Evolutionary conservation across 2,888 invertebrate species (phyloP), one percentile per base, ranked within the genome.

Genomic region (Deilephila porcellus): DNA sequence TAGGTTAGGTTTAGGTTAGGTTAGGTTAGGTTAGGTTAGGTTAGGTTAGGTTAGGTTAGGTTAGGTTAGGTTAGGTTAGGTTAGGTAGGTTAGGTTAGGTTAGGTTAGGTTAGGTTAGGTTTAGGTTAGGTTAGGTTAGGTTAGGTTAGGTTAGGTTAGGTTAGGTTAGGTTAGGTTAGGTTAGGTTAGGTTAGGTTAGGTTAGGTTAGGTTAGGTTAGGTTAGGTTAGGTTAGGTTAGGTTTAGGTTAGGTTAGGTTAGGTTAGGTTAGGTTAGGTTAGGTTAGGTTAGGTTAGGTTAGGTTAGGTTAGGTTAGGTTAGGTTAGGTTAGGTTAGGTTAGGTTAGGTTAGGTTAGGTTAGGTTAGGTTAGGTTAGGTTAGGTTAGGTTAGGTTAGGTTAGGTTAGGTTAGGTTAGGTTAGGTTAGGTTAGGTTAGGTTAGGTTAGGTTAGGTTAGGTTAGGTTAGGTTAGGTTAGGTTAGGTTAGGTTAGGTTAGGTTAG

Each of bases 371-470:
- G 71, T 73, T 75, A 72, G 75, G 74, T 75, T 75, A 74, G 73
- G 75, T 74, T 74, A 73, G 73, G 76, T 73, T 76, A 71, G 73
- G 74, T 74, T 76, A 74, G 74, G 74, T 75, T 76, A 75, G 73
- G 74, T 75, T 74, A 74, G 73, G 77, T 74, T 77, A 73, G 74
- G 74, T 72, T 76, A 76, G 74, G 74, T 76, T 76, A 74, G 78
- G 75, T 75, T 75, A 76, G 76, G 76, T 76, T 75, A 73, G 75
- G 74, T 74, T 76, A 76, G 77, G 77, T 77, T 78, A 77, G 77
- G 79, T 76, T 75, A 75, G 79, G 76, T 76, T 78, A 77, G 77
- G 79, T 76, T 76, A 78, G 76, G 78, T 75, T 76, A 77, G 77
- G 75, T 75, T 77, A 76, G 76, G 76, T 75, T 76, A 77, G 77